Base-by-base conservation (phyloP, 2,888 invertebrate genomes). In the Megastigmus dorsalis region DNA sequence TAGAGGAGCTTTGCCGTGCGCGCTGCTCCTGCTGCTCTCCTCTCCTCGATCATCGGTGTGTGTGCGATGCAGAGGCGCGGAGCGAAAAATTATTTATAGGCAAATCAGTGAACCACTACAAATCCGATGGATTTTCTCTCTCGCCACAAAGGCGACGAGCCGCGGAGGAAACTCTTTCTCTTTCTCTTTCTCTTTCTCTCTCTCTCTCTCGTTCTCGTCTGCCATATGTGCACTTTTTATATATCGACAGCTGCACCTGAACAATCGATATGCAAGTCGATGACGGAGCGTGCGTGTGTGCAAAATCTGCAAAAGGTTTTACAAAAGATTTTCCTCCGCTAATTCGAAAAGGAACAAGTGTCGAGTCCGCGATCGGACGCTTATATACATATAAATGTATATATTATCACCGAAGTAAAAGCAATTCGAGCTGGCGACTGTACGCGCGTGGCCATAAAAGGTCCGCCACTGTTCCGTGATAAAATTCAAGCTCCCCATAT, bases 51-150 rank as follows among this genome's bases (percentile, higher is more conserved):
- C n/a, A n/a, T n/a, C n/a, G n/a, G n/a, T n/a, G n/a, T n/a, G n/a
- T n/a, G n/a, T n/a, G n/a, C n/a, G n/a, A n/a, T n/a, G n/a, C n/a
- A n/a, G n/a, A n/a, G n/a, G 4, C 15, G 30, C 28, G n/a, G 3
- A 33, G 48, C 48, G 33, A 50, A 63, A 63, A 63, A 55, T 55
- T 66, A 66, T 66, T 66, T 66, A 66, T 66, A 66, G 55, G 66
- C 20, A 43, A 55, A 55, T 66, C 66, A 26, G 18, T 43, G 66
- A 66, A 43, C 54, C 66, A 43, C 41, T 33, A 43, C 54, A 55
- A 55, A 66, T 30, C 26, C 43, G 30, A 66, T 66, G 54, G 66
- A 54, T 66, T 66, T 66, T 63, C 52, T 63, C 52, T 26, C 48
- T 10, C 28, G 10, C 30, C 15, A 28, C 28, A 60, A 43, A 60